Percentiles rank a stretch among this genome's conserved stretches.
These are phyloP conservation scores for Mormyrus hasselquistii DNA, from an alignment of 2,797 vertebrate species.

Conservation along the genomic window DNA sequence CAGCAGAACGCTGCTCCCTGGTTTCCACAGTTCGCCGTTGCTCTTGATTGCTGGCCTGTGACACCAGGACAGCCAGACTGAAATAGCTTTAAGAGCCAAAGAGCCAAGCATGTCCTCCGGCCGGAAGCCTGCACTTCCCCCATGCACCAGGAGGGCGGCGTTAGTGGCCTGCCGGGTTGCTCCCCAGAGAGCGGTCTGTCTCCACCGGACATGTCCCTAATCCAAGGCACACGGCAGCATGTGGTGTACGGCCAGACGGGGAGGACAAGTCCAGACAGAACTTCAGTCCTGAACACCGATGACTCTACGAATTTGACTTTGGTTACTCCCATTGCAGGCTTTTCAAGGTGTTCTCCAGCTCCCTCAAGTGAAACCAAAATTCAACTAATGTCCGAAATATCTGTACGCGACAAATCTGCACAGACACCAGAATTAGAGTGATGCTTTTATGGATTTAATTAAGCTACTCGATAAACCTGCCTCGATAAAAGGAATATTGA, in stretches of 20 bases:
- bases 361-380: neutral
- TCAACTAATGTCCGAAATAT: neutral
- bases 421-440: neutral
- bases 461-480: neutral
- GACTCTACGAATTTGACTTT: neutral
- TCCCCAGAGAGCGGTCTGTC: neutral
- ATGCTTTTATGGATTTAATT: slow-evolving; percentile 2
- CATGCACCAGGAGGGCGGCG: neutral
- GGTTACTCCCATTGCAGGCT: neutral
- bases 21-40: neutral
- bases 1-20: neutral
- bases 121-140: neutral
- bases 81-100: neutral
- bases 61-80: neutral
- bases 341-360: neutral
- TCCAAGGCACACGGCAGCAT: neutral
- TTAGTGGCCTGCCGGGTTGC: neutral
- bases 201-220: neutral
- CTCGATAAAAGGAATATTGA: neutral
- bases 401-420: neutral
- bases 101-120: neutral
- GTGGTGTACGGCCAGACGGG: neutral
- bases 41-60: neutral
- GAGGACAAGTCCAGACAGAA: neutral
- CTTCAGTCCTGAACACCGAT: neutral